A percentile compares a stretch with the other conserved stretches of the same genome.
These are phyloP conservation scores for Rhaphigaster nebulosa DNA, from an alignment of 2,888 invertebrate species.

Conservation along the genomic window DNA sequence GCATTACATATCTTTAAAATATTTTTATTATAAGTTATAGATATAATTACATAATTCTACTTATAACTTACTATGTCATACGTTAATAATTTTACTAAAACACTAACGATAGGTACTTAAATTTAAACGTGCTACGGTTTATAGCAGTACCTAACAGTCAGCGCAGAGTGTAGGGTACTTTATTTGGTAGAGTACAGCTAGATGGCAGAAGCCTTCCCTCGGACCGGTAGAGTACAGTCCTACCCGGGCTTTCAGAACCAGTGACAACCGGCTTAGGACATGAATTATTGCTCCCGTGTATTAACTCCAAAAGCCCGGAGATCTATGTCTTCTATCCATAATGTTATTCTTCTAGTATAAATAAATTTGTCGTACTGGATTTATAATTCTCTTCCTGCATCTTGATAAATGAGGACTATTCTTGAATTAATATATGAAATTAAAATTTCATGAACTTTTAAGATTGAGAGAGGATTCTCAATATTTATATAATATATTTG, in stretches of 20 bases:
- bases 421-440: too few relatives aligned
- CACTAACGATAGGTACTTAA: background rate
- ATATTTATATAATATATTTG: too few relatives aligned
- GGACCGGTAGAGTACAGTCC: background rate
- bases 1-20: too few relatives aligned
- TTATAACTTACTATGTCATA: too few relatives aligned
- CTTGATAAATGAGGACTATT: background rate
- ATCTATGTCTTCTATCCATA: conserved; percentile 29
- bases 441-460: too few relatives aligned
- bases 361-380: background rate
- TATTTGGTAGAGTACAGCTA: background rate
- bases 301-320: background rate
- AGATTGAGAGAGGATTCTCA: too few relatives aligned
- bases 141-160: background rate
- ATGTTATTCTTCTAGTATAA: background rate
- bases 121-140: background rate
- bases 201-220: background rate
- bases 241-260: background rate
- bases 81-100: too few relatives aligned
- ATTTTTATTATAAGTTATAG: too few relatives aligned
- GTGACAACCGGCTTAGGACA: conserved; percentile 25
- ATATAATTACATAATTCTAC: too few relatives aligned
- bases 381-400: background rate
- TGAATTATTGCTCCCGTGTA: conserved; percentile 5
- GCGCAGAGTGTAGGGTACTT: background rate